Percentiles rank a stretch among this genome's conserved stretches.
These are phyloP conservation scores for Albula goreensis DNA, from an alignment of 2,113 vertebrate genomes.

Conservation along the genomic window DNA sequence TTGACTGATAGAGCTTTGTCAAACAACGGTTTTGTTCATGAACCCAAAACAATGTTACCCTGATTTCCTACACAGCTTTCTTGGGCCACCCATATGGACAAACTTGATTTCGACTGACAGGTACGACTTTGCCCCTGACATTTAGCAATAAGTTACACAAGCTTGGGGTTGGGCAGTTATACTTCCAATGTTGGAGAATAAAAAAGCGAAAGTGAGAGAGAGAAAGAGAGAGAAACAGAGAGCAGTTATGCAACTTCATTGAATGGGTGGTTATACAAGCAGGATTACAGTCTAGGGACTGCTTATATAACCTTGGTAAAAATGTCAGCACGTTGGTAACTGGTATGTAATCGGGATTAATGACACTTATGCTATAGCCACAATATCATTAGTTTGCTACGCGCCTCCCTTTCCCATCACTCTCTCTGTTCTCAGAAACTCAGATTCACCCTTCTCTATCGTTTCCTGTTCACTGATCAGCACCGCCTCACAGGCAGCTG, in stretches of 20 bases:
- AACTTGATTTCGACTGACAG: neutral
- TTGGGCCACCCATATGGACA: neutral
- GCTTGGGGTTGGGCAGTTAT: neutral
- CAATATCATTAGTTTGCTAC: neutral
- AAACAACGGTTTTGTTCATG: neutral
- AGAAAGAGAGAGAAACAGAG: neutral
- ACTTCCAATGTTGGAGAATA: slow-evolving; percentile 18
- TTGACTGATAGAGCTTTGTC: neutral
- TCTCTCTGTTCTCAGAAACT: neutral
- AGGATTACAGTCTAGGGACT: slow-evolving; percentile 27
- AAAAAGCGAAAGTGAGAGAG: neutral
- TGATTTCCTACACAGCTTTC: neutral
- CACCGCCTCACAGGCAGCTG: neutral
- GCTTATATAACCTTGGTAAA: slow-evolving; percentile 30
- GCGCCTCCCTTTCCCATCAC: neutral
- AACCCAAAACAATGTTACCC: neutral
- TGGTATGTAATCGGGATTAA: slow-evolving; percentile 26
- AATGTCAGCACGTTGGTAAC: slow-evolving; percentile 16
- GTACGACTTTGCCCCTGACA: slow-evolving; percentile 5
- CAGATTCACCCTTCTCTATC: neutral
- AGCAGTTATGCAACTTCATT: slow-evolving; percentile 30
- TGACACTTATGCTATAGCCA: slow-evolving; percentile 12
- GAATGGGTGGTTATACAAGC: slow-evolving; percentile 33
- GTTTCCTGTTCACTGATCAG: neutral
- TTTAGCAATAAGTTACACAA: slow-evolving; percentile 15